Evolutionary conservation across 2,797 vertebrate species (phyloP).

Genomic region (Linurgus olivaceus): DNA sequence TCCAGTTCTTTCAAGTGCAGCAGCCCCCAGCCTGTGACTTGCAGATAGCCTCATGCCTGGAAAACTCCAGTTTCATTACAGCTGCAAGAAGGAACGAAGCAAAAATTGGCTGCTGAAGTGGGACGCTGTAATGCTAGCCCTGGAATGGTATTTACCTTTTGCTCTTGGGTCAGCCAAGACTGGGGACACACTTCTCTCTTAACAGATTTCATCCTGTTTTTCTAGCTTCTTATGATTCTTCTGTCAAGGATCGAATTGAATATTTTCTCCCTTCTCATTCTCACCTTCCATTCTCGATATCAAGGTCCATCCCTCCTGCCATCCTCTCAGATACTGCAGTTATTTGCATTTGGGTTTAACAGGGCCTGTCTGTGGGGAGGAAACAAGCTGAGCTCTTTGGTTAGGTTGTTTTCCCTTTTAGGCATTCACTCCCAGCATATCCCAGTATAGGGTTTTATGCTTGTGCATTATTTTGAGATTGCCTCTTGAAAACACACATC

Average conservation of each 20-base stretch:
- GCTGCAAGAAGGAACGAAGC: neutral
- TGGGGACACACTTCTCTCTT: neutral
- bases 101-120: neutral
- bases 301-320: neutral
- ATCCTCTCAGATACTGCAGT: neutral
- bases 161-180: neutral
- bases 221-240: neutral
- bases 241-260: neutral
- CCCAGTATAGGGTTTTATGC: neutral
- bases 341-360: neutral
- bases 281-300: neutral
- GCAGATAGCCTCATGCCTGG: neutral
- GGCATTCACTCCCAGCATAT: accelerated
- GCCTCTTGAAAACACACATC: neutral
- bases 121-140: neutral
- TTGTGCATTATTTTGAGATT: neutral
- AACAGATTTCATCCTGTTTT: neutral
- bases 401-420: neutral
- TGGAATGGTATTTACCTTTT: neutral
- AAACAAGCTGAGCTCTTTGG: neutral
- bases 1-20: neutral
- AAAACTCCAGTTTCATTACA: neutral
- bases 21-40: neutral
- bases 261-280: neutral
- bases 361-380: neutral